Percentiles rank a stretch among this genome's conserved stretches.
These are phyloP conservation scores for Dione juno DNA, from an alignment of 2,888 invertebrate species.

Conservation along the genomic window DNA sequence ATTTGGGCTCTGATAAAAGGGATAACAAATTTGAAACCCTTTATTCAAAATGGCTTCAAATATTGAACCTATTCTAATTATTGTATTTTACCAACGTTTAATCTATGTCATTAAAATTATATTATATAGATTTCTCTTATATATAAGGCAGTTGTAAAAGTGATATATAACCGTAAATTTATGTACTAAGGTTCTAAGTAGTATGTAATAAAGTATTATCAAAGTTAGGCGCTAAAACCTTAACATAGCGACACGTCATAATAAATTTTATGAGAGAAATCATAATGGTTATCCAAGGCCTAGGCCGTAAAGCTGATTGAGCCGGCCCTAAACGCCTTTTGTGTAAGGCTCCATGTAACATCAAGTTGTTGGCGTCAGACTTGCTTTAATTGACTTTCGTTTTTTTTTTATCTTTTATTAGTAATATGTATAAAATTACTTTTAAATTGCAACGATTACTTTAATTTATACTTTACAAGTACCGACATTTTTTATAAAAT, in stretches of 20 bases:
- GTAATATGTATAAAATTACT: constrained; percentile 10
- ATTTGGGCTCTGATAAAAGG: background rate
- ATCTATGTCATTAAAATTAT: background rate
- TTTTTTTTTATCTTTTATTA: background rate
- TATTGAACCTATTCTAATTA: background rate
- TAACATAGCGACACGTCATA: constrained; percentile 32
- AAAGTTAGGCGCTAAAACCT: constrained; percentile 39
- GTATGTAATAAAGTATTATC: constrained; percentile 18
- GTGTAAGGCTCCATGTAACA: constrained; percentile 27
- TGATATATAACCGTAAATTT: background rate
- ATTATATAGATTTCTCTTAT: background rate
- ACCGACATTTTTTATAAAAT: background rate
- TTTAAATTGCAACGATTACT: constrained; percentile 11
- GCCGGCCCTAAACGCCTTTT: constrained; percentile 52
- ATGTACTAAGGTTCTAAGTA: background rate
- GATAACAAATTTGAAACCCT: background rate
- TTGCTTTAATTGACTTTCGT: constrained; percentile 26
- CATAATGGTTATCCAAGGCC: constrained; percentile 51
- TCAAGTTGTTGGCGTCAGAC: constrained; percentile 10
- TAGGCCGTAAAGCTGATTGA: constrained; percentile 57
- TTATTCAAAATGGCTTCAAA: background rate
- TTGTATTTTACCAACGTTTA: background rate
- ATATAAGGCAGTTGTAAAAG: background rate
- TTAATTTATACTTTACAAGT: background rate
- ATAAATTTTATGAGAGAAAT: constrained; percentile 52